Percentiles rank a stretch among this genome's conserved stretches.
Evolutionary conservation across 2,113 vertebrate species (phyloP).

Genomic region (Chaetodon auriga): DNA sequence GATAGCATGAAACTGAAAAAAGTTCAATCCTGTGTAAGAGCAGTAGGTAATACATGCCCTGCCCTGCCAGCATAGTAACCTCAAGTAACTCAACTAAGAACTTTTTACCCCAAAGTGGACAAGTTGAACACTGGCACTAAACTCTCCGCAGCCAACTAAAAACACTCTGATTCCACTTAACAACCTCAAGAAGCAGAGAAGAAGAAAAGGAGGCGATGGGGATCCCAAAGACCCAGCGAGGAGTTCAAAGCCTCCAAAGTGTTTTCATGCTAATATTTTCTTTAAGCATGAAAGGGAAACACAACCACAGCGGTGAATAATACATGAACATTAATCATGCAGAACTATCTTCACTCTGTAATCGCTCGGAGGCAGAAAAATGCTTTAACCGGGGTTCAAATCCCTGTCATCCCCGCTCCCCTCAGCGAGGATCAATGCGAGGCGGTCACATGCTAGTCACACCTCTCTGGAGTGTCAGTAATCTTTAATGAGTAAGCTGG

Average conservation of each 20-base stretch:
- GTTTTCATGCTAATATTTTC: constrained; percentile 71
- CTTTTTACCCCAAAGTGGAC: constrained; percentile 3
- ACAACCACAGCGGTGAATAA: constrained; percentile 61
- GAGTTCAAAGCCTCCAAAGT: constrained; percentile 67
- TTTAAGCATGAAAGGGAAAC: constrained; percentile 67
- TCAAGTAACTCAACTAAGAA: background rate
- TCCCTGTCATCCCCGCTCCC: constrained; percentile 35
- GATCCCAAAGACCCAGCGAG: constrained; percentile 19
- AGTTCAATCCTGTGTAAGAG: constrained; percentile 6
- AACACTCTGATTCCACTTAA: constrained; percentile 28
- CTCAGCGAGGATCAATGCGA: constrained; percentile 25
- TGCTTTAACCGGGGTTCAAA: constrained; percentile 54
- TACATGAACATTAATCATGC: constrained; percentile 74
- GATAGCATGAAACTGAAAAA: constrained; percentile 24
- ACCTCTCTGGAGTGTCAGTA: constrained; percentile 48
- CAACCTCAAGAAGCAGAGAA: constrained; percentile 4
- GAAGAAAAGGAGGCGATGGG: background rate
- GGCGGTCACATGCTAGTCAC: constrained; percentile 66
- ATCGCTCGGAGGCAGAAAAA: constrained; percentile 53
- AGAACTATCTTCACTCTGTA: constrained; percentile 45
- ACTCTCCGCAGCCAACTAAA: background rate
- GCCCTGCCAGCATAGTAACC: background rate
- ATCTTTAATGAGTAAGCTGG: constrained; percentile 65
- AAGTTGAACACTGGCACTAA: background rate
- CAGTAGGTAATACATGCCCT: background rate